These are phyloP conservation scores for Sialis lutaria DNA, from an alignment of 2,888 invertebrate species.

Conservation along the genomic window DNA sequence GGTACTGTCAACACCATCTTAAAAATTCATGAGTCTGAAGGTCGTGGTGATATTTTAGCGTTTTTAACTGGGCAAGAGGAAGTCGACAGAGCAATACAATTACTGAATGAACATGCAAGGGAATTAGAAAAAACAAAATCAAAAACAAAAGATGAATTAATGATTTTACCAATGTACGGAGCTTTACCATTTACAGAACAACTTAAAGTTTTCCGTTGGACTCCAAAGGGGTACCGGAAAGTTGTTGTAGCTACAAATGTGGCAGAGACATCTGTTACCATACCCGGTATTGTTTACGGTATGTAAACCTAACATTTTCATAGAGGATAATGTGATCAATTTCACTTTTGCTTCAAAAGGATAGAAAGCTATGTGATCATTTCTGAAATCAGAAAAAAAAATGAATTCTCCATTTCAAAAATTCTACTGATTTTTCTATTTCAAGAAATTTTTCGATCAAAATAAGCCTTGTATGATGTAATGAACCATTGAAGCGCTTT, in stretches of 20 bases:
- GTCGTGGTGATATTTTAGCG: constrained; percentile 73
- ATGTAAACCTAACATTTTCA: constrained; percentile 11
- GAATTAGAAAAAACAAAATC: constrained; percentile 26
- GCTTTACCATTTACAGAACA: constrained; percentile 66
- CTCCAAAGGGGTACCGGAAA: constrained; percentile 58
- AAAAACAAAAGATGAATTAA: constrained; percentile 33
- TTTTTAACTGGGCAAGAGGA: constrained; percentile 93
- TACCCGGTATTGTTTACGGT: constrained; percentile 84
- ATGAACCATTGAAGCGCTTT: no score
- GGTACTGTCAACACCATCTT: constrained; percentile 74
- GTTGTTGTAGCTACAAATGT: constrained; percentile 90
- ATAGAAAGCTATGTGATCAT: background rate
- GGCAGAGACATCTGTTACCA: constrained; percentile 92
- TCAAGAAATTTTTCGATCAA: no score
- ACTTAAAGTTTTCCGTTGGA: constrained; percentile 60
- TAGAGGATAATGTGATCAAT: background rate
- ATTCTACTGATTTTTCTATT: background rate
- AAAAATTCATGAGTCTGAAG: constrained; percentile 73
- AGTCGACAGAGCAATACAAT: constrained; percentile 58
- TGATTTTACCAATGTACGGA: constrained; percentile 82
- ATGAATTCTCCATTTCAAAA: background rate
- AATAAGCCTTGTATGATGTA: no score
- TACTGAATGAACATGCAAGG: constrained; percentile 40
- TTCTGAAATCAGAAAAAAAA: background rate
- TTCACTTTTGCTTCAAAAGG: background rate